These are phyloP conservation scores for Ommatoiulus sabulosus DNA, from an alignment of 2,888 invertebrate species.

Conservation along the genomic window DNA sequence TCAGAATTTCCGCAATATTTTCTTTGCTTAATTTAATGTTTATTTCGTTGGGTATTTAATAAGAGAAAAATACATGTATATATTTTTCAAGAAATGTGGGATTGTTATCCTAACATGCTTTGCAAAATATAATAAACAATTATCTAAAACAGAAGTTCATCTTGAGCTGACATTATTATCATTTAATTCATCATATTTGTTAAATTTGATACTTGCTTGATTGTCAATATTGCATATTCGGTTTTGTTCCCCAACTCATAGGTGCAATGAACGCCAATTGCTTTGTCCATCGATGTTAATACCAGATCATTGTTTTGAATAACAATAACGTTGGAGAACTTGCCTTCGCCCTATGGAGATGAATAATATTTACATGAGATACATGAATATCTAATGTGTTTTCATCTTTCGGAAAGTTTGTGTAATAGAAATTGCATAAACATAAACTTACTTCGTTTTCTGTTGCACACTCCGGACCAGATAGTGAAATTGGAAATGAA, in stretches of 20 bases:
- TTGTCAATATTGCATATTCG: constrained; percentile 61
- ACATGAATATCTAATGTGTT: background rate
- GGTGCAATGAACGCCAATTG: constrained; percentile 62
- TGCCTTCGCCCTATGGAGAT: constrained; percentile 61
- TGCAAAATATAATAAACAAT: no score
- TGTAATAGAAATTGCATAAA: no score
- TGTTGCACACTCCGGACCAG: constrained; percentile 61
- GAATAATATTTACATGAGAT: background rate
- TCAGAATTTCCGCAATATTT: no score
- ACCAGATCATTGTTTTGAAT: constrained; percentile 63
- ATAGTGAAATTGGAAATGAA: constrained; percentile 60
- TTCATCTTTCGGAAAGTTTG: background rate
- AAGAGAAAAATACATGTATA: no score
- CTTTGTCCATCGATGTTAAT: constrained; percentile 62
- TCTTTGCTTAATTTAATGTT: no score
- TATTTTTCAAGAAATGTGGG: no score
- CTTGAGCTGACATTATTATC: no score
- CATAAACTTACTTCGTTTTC: constrained; percentile 59
- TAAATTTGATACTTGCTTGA: constrained; percentile 60
- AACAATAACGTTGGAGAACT: constrained; percentile 62
- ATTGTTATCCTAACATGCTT: no score
- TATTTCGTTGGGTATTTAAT: no score
- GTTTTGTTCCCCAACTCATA: constrained; percentile 62
- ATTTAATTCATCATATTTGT: background rate
- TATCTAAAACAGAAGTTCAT: no score